A percentile compares a stretch with the other conserved stretches of the same genome.
These are phyloP conservation scores for Sepioteuthis lessoniana DNA, from an alignment of 2,888 invertebrate species.

Conservation along the genomic window DNA sequence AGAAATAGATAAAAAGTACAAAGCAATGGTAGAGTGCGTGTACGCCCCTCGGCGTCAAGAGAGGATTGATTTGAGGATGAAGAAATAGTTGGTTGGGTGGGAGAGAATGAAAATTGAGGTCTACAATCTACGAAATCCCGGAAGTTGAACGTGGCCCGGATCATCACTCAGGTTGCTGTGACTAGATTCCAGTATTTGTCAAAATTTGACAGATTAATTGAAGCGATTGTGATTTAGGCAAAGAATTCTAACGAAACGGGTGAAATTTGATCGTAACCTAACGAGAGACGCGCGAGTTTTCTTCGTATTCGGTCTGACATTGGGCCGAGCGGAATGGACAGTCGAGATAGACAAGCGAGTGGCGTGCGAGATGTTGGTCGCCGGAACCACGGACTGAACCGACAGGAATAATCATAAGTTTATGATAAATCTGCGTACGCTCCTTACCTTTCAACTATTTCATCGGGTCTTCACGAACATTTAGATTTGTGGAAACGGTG, in stretches of 20 bases:
- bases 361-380: constrained; percentile 11
- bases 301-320: constrained; percentile 18
- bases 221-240: constrained; percentile 33
- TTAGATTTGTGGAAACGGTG: background rate
- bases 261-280: background rate
- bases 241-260: constrained; percentile 33
- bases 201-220: constrained; percentile 23
- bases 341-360: constrained; percentile 33
- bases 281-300: constrained; percentile 33
- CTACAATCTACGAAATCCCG: constrained; percentile 21
- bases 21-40: background rate
- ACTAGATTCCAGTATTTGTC: constrained; percentile 33
- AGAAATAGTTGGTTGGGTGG: too few relatives aligned
- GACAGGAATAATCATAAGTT: constrained; percentile 6
- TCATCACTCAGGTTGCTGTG: constrained; percentile 9
- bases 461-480: background rate
- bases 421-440: background rate
- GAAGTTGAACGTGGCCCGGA: background rate
- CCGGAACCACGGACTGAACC: background rate
- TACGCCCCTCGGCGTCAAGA: background rate
- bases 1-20: background rate
- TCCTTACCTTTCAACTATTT: background rate
- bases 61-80: background rate
- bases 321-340: constrained; percentile 1
- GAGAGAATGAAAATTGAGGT: background rate